phyloP scores from a whole-genome alignment of 2,113 vertebrate genomes.

The Phalacrocorax aristotelis region DNA sequence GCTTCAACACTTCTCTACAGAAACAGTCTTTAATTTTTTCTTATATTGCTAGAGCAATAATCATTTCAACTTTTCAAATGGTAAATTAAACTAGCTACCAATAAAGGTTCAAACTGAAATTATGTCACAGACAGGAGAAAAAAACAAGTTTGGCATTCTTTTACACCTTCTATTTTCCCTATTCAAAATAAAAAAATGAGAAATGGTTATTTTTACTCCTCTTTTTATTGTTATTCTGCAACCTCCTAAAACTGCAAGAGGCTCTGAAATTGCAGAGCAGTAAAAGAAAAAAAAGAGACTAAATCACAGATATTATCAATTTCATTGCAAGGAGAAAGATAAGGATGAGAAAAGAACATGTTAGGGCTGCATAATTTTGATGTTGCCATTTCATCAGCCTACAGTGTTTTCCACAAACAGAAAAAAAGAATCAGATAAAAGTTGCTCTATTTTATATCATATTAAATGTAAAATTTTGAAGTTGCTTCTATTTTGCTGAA shows the following conservation, averaged over 20 bases:
- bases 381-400: background rate
- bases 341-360: background rate
- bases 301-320: background rate
- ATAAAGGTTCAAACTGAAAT: background rate
- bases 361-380: background rate
- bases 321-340: slow-evolving; percentile 11
- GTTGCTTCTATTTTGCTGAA: background rate
- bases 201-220: background rate
- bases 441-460: background rate
- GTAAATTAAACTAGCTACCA: background rate
- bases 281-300: background rate
- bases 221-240: background rate
- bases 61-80: background rate
- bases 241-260: background rate
- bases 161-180: background rate
- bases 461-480: slow-evolving; percentile 6
- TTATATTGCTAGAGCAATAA: background rate
- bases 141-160: background rate
- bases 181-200: background rate
- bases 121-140: background rate
- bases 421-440: background rate
- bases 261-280: background rate
- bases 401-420: background rate
- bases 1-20: background rate
- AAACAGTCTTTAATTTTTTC: background rate